phyloP scores from a whole-genome alignment of 1,140 invertebrate genomes.

The Goniozus legneri region DNA sequence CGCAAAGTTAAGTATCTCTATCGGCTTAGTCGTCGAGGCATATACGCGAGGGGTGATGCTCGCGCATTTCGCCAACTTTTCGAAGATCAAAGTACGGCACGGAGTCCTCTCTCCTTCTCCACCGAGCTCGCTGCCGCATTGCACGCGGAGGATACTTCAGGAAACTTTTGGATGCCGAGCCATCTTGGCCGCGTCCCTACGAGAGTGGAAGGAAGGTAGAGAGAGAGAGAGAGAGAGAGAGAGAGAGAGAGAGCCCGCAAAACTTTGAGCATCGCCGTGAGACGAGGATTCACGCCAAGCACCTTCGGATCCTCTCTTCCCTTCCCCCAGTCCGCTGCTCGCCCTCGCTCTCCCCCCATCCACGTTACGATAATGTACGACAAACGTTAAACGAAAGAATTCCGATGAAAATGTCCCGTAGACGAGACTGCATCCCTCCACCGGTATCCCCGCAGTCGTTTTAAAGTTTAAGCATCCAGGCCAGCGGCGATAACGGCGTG shows the following conservation, averaged over 20 bases:
- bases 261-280: neutral
- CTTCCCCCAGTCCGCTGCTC: too few relatives aligned
- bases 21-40: conserved; percentile 14
- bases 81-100: conserved; percentile 17
- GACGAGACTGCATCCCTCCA: too few relatives aligned
- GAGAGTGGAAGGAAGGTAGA: too few relatives aligned
- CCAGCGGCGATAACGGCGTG: too few relatives aligned
- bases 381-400: conserved; percentile 10
- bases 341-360: conserved; percentile 2
- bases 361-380: conserved; percentile 7
- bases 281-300: too few relatives aligned
- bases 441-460: too few relatives aligned
- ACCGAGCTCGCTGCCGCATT: conserved; percentile 7
- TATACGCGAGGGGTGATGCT: conserved; percentile 5
- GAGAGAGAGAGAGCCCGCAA: too few relatives aligned
- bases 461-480: too few relatives aligned
- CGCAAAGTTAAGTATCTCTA: conserved; percentile 19
- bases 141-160: conserved; percentile 14
- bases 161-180: conserved; percentile 15
- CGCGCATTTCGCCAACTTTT: conserved; percentile 16
- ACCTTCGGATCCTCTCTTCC: too few relatives aligned
- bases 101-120: too few relatives aligned
- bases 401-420: too few relatives aligned
- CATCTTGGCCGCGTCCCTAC: conserved; percentile 7
- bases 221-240: too few relatives aligned